Evolutionary conservation across 1,140 invertebrate genomes (phyloP).

Genomic region (Hestina assimilis): DNA sequence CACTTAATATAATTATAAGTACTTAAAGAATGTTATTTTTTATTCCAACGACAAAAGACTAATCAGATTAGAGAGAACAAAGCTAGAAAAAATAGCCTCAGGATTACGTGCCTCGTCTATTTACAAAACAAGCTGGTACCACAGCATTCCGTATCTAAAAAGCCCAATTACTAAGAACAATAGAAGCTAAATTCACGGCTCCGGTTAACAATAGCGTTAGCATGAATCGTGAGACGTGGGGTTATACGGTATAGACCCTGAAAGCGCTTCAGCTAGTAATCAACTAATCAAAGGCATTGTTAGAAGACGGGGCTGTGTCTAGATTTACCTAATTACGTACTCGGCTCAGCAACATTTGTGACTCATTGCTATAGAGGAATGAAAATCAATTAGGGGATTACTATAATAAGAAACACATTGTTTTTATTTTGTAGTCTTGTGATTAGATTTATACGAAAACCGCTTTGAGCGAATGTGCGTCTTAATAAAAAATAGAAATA

Average conservation of each 20-base stretch:
- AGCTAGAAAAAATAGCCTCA: background rate
- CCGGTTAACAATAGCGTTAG: conserved; percentile 10
- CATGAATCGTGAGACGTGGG: conserved; percentile 13
- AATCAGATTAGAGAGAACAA: background rate
- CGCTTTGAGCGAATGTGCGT: too few relatives aligned
- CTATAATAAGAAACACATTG: too few relatives aligned
- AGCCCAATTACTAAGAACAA: conserved; percentile 14
- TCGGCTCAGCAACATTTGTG: conserved; percentile 2
- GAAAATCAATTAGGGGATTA: too few relatives aligned
- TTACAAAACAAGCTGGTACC: background rate
- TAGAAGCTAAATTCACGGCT: conserved; percentile 4
- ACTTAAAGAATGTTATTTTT: too few relatives aligned
- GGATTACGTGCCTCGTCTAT: background rate
- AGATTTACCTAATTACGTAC: conserved; percentile 26
- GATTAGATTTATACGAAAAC: too few relatives aligned
- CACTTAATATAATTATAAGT: too few relatives aligned
- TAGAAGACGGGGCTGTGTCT: conserved; percentile 21
- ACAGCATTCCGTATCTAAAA: background rate
- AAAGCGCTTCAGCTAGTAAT: conserved; percentile 20
- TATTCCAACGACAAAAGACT: too few relatives aligned
- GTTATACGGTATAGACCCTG: conserved; percentile 15
- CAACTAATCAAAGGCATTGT: conserved; percentile 30
- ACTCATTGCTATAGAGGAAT: background rate
- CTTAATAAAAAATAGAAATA: too few relatives aligned
- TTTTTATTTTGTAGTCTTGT: too few relatives aligned